Conservation (phyloP, 2,888 invertebrate species). For the Kryphioiulus occultus region DNA sequence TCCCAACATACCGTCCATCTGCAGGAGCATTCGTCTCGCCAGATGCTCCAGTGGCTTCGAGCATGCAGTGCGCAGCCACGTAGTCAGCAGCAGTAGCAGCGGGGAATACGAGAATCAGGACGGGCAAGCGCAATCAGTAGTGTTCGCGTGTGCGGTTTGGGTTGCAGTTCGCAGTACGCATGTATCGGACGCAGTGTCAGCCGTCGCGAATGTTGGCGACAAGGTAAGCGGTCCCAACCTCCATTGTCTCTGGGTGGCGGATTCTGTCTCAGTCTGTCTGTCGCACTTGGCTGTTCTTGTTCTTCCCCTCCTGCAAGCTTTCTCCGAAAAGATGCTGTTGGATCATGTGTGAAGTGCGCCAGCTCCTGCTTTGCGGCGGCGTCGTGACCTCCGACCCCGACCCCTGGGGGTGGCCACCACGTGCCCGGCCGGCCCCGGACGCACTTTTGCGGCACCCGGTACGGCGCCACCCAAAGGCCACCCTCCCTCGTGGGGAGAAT, state of each 20-base stretch:
- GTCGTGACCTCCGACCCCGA: background rate
- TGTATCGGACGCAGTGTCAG: slow-evolving; percentile 48
- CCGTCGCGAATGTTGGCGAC: slow-evolving; percentile 49
- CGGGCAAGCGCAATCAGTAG: background rate
- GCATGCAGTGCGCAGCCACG: background rate
- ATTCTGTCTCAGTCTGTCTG: background rate
- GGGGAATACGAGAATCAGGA: background rate
- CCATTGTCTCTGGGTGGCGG: slow-evolving; percentile 35
- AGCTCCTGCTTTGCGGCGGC: background rate
- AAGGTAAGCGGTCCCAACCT: slow-evolving; percentile 27
- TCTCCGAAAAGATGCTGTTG: background rate
- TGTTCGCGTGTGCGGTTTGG: background rate
- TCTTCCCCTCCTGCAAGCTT: background rate
- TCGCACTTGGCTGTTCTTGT: background rate
- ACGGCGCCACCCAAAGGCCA: background rate
- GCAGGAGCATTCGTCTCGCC: background rate
- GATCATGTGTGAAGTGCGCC: background rate
- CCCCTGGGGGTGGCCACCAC: background rate
- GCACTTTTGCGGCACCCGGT: background rate
- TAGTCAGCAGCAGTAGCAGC: background rate
- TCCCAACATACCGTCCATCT: slow-evolving; percentile 20
- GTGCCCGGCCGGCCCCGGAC: background rate
- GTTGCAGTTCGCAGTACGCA: background rate
- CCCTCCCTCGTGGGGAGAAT: background rate
- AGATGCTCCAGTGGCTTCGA: slow-evolving; percentile 41